A percentile compares a stretch with the other conserved stretches of the same genome.
phyloP scores from a whole-genome alignment of 2,888 invertebrate species.

The Dusona sp. region DNA sequence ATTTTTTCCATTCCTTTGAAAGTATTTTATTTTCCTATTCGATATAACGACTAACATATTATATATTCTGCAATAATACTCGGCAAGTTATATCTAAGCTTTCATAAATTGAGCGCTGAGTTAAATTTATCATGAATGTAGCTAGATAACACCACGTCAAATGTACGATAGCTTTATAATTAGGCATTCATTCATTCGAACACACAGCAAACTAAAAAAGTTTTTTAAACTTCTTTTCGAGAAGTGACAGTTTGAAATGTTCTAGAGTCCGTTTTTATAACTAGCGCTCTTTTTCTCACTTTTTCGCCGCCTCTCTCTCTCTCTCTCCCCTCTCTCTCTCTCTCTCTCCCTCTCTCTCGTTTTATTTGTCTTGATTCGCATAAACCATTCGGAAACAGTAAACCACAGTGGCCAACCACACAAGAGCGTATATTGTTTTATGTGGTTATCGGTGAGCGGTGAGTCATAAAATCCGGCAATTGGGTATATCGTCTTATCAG shows the following conservation, averaged over 20 bases:
- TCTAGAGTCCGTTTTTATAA: neutral
- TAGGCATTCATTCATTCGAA: conserved; percentile 27
- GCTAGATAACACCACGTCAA: neutral
- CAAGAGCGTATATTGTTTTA: neutral
- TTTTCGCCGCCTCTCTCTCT: neutral
- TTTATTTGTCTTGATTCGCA: conserved; percentile 8
- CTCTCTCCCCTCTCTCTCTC: neutral
- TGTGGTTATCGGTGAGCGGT: neutral
- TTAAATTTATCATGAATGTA: too few species aligned
- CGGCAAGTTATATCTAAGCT: too few species aligned
- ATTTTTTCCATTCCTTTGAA: too few species aligned
- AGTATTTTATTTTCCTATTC: too few species aligned
- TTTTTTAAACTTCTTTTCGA: conserved; percentile 16
- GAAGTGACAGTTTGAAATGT: neutral
- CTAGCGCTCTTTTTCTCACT: neutral
- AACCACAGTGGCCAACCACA: neutral
- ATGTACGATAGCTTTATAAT: neutral
- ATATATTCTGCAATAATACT: too few species aligned
- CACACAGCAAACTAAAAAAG: conserved; percentile 9
- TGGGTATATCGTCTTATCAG: conserved; percentile 31
- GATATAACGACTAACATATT: too few species aligned
- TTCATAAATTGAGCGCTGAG: too few species aligned
- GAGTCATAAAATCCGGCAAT: conserved; percentile 38
- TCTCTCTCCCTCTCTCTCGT: too few species aligned
- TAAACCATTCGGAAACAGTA: conserved; percentile 10